These are phyloP conservation scores for Gymnogyps californianus DNA, from an alignment of 2,113 vertebrate genomes.

Conservation along the genomic window DNA sequence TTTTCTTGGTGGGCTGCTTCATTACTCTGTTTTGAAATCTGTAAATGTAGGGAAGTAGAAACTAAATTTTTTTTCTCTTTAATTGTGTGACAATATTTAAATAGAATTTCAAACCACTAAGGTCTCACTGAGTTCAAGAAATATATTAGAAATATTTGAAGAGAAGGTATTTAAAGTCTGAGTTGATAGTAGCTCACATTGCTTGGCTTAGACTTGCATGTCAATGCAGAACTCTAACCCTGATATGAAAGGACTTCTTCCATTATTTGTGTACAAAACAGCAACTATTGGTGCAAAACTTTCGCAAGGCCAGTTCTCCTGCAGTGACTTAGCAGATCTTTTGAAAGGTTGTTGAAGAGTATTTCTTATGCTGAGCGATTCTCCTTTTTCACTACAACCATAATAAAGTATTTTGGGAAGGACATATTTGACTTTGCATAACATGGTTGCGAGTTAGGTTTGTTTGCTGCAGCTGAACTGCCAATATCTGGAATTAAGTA, in stretches of 20 bases:
- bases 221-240: not conserved
- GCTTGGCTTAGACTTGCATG: not conserved
- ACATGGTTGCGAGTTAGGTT: not conserved
- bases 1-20: not conserved
- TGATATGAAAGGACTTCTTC: not conserved
- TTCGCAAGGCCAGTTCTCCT: not conserved
- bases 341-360: not conserved
- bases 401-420: not conserved
- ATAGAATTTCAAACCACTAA: not conserved
- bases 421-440: not conserved
- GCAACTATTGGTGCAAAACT: not conserved
- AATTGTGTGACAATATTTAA: not conserved
- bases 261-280: not conserved
- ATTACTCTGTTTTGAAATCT: not conserved
- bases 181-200: not conserved
- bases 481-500: not conserved
- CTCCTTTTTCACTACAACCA: not conserved
- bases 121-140: not conserved
- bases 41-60: not conserved
- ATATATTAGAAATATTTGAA: not conserved
- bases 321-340: not conserved
- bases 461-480: not conserved
- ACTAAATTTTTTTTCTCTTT: not conserved
- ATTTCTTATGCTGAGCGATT: not conserved
- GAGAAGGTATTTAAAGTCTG: not conserved